Evolutionary conservation across 2,888 invertebrate genomes (phyloP), one percentile per base, ranked within the genome.

Genomic region (Tortrix viridana): DNA sequence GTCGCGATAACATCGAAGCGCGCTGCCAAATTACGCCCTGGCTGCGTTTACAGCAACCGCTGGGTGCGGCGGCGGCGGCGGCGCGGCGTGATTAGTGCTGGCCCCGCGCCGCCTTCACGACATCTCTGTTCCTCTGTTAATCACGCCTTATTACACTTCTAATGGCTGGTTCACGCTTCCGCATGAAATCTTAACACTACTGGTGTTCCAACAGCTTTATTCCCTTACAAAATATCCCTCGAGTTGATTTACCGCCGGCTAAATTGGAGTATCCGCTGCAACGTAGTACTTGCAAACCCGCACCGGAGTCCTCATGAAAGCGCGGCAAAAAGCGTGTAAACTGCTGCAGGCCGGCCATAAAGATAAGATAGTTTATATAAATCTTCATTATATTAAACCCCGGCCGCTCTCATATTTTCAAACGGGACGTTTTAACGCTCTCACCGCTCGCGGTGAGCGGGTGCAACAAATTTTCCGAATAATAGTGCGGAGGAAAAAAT

Each of bases 21-120:
- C 82, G 87, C 76, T 88, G 90, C 89, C 89, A 89, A 91, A 90
- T 89, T 88, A 88, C 84, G 86, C 88, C 86, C 84, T 82, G 79
- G 86, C 80, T 84, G 88, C 85, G 84, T 82, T 85, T 81, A 85
- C 83, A 85, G 86, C 84, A 83, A 81, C 82, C 76, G 72, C 70
- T 65, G 72, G 66, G 65, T 64, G 66, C 60, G 47, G 43, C 43
- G 22, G 55, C 46, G 9, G 44, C 37, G 47, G n/a, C 18, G 20
- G 53, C 22, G 12, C 38, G 38, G 38, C 38, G 4, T 3, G 38
- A 1, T n/a, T 12, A 6, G 14, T 38, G 14, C 38, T 38, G 3
- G 41, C 16, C 6, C 4, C 16, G 5, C 41, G 1, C 16, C 14
- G 41, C 16, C 6, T n/a, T 5, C 16, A 1, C n/a, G 1, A 38